phyloP scores from a whole-genome alignment of 2,797 vertebrate genomes.

The Distichodus sexfasciatus region DNA sequence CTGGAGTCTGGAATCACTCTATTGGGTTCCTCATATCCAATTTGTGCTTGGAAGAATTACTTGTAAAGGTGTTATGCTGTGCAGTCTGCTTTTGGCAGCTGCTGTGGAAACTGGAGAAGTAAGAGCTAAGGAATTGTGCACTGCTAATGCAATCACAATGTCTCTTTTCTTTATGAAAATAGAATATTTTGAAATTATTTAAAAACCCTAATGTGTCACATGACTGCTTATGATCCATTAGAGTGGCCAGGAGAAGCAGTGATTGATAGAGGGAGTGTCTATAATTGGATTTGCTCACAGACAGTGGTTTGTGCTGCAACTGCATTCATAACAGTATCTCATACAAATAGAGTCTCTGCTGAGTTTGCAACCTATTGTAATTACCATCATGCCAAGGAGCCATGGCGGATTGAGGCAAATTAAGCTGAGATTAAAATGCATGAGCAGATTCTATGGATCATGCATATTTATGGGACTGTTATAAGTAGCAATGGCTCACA shows the following conservation, averaged over 20 bases:
- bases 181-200: not conserved
- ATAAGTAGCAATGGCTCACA: constrained; percentile 31
- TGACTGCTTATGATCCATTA: not conserved
- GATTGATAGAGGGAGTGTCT: constrained; percentile 16
- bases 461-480: constrained; percentile 56
- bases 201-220: not conserved
- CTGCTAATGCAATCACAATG: constrained; percentile 4
- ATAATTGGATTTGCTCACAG: constrained; percentile 27
- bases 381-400: constrained; percentile 46
- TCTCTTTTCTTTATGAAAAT: not conserved
- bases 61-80: constrained; percentile 5
- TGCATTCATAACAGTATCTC: constrained; percentile 34
- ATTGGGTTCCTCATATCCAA: not conserved
- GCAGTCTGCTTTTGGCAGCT: not conserved
- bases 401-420: constrained; percentile 50
- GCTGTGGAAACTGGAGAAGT: not conserved
- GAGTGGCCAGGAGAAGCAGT: constrained; percentile 8
- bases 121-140: not conserved
- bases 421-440: constrained; percentile 58
- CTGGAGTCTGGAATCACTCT: constrained; percentile 14
- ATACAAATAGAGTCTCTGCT: constrained; percentile 45
- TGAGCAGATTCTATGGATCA: constrained; percentile 52
- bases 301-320: constrained; percentile 5
- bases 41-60: not conserved
- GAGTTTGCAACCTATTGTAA: constrained; percentile 47